Evolutionary conservation across 2,113 vertebrate species (phyloP), one percentile per base, ranked within the genome.

Genomic region (Ceyx cyanopectus): DNA sequence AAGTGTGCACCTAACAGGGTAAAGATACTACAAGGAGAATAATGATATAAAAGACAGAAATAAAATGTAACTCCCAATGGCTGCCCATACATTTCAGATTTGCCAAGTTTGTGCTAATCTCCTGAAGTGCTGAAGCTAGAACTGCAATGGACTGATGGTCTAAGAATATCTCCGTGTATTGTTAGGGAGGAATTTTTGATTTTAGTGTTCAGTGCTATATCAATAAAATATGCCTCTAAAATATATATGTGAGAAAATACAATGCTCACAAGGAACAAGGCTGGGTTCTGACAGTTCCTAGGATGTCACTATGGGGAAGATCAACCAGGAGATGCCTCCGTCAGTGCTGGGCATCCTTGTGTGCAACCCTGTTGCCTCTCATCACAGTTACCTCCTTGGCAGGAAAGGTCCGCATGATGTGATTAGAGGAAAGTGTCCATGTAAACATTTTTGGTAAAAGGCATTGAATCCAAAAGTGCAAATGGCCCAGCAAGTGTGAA

Each of bases 391-490:
- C 53, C 30, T 72, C n/a, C 53, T n/a, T 17, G 62, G 10, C 48
- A 51, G 54, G 23, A 30, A 5, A 0, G 0, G 37, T 77, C 23
- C 41, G 6, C 0, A 0, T 8, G 54, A 54, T 6, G 1, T 14
- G 46, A 65, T 77, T 58, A 56, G 21, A 51, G 30, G 14, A 61
- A 48, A 6, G 20, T 5, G 21, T 62, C 73, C 3, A 0, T 3
- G 7, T 3, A 43, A 76, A 79, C 0, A 16, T 3, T 54, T 46
- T 21, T 63, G 57, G 24, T 11, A 54, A 81, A 93, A 94, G 75
- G 10, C 51, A 53, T 53, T 18, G 37, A 72, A 90, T 3, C 19
- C 70, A 61, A 34, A 92, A 53, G 26, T 43, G 23, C 56, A 56
- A 90, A 85, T 8, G 69, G 8, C 58, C n/a, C 10, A 4, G 26